phyloP scores from a whole-genome alignment of 2,113 vertebrate genomes.

The Aplodontia rufa region DNA sequence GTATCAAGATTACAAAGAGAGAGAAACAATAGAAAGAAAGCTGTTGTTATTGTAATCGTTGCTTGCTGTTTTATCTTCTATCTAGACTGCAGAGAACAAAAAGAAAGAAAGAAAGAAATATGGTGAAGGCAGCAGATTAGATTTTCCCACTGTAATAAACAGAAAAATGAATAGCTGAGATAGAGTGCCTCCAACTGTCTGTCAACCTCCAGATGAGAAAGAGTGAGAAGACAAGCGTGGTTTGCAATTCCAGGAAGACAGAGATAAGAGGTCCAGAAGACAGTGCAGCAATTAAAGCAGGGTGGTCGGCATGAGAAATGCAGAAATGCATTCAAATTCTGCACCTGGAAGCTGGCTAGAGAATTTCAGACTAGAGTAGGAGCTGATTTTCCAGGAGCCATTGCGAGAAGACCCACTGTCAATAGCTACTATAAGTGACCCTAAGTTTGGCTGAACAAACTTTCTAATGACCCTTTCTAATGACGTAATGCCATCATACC shows the following conservation, averaged over 20 bases:
- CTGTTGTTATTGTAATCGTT: neutral
- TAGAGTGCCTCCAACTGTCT: neutral
- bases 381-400: neutral
- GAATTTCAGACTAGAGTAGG: neutral
- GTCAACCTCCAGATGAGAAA: neutral
- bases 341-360: too few relatives aligned
- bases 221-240: neutral
- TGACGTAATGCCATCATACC: neutral
- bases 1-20: neutral
- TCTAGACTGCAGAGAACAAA: neutral
- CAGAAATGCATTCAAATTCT: accelerated
- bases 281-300: neutral
- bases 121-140: neutral
- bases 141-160: too few relatives aligned
- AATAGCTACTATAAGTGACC: neutral
- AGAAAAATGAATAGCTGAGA: neutral
- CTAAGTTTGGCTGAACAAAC: neutral
- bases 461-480: neutral
- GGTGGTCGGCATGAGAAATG: accelerated
- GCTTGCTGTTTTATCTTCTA: neutral
- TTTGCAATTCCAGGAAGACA: neutral
- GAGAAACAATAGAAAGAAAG: neutral
- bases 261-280: neutral
- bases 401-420: neutral
- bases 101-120: neutral